Evolutionary conservation across 2,113 vertebrate species (phyloP), one percentile per base, ranked within the genome.

Genomic region (Python bivittatus): DNA sequence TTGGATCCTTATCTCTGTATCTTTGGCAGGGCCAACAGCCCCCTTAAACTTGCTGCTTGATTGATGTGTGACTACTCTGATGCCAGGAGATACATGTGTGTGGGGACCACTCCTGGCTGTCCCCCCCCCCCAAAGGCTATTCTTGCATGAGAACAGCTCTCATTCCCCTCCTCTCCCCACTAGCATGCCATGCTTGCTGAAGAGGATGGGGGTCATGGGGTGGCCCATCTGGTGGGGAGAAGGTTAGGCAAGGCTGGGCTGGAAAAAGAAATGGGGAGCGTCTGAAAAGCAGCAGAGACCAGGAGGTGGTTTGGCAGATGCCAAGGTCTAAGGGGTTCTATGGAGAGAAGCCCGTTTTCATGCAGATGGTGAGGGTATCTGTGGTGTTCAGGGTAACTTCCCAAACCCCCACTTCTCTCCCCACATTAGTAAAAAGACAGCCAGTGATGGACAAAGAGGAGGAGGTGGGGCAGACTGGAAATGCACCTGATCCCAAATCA

Each of bases 121-220:
- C 29, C 1, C 10, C 25, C 13, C 2, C 4, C 64, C n/a, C 5
- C 29, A 1, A 0, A 0, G 64, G 5, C 64, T 72, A 12, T 6
- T 33, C 15, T 68, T 33, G 29, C 29, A 68, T n/a, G 64, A 33
- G 64, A 33, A 68, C 5, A 17, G 29, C 29, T 17, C 64, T 17
- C 64, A 13, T 33, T 68, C 29, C 64, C 29, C 12, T n/a, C 64
- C 4, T 0, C n/a, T 6, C n/a, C n/a, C 29, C 29, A 15, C 64
- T 68, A 1, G 13, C 64, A 68, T 6, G 64, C 64, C 64, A 6
- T 5, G 29, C 61, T n/a, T 13, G 27, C 29, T n/a, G 61, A 13
- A 68, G 61, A 12, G 61, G 29, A 3, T 9, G 29, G 29, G 64
- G 12, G 60, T 61, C 4, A 15, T 1, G 29, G 64, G 64, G 29